These are phyloP conservation scores for Sebastes fasciatus DNA, from an alignment of 2,113 vertebrate species.

Conservation along the genomic window DNA sequence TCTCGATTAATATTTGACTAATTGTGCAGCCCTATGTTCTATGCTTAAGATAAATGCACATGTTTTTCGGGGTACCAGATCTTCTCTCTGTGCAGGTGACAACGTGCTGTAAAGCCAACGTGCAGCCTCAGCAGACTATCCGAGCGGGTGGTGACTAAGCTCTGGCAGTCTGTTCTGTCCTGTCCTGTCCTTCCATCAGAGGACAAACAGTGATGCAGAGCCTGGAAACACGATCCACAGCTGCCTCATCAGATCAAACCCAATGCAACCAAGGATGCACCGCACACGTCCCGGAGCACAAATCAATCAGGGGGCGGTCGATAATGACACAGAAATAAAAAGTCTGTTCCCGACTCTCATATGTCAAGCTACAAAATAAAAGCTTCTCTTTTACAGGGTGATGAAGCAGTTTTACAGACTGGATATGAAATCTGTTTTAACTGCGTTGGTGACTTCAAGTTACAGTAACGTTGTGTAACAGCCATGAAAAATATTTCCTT, in stretches of 20 bases:
- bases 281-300: not conserved
- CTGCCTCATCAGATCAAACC: conserved; percentile 21
- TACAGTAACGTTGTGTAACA: not conserved
- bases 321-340: not conserved
- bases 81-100: not conserved
- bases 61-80: not conserved
- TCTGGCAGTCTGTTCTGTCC: not conserved
- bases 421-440: not conserved
- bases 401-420: not conserved
- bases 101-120: not conserved
- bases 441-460: not conserved
- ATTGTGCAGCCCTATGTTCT: too few species aligned
- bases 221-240: conserved; percentile 17
- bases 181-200: conserved; percentile 22
- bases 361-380: not conserved
- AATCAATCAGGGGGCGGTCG: not conserved
- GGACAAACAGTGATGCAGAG: conserved; percentile 8
- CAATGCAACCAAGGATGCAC: not conserved
- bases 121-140: conserved; percentile 4
- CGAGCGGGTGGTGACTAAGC: conserved; percentile 6
- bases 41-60: not conserved
- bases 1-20: too few species aligned
- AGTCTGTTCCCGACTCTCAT: not conserved
- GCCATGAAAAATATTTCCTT: not conserved
- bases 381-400: not conserved